These are phyloP conservation scores for Pipistrellus nathusii DNA, from an alignment of 2,797 vertebrate genomes.

Conservation along the genomic window DNA sequence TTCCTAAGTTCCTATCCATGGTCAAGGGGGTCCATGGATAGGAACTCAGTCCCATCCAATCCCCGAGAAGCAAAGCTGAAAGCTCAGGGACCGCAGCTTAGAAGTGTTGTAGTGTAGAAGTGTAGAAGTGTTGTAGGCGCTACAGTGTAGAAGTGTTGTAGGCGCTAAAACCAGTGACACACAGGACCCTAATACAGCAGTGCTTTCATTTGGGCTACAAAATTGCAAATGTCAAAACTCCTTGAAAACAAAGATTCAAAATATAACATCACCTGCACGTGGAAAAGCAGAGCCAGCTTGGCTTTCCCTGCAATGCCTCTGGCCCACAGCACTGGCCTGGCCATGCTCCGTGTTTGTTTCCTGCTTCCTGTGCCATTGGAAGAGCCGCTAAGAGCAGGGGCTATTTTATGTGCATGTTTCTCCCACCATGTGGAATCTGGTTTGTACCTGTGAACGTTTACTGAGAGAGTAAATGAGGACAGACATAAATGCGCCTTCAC, in stretches of 20 bases:
- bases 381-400: neutral
- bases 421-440: neutral
- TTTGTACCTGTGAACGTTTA: neutral
- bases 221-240: neutral
- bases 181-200: neutral
- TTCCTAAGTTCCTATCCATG: too few species aligned
- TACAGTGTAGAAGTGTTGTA: neutral
- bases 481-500: neutral
- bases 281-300: neutral
- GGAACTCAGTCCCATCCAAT: neutral
- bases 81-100: neutral
- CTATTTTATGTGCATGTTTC: neutral
- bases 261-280: neutral
- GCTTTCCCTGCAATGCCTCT: neutral
- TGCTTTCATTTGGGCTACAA: neutral
- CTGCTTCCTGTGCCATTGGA: neutral
- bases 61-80: neutral
- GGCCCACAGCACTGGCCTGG: too few species aligned
- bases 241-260: slow-evolving; percentile 6
- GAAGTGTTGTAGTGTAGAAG: too few species aligned
- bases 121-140: fast-evolving
- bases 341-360: neutral
- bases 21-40: neutral
- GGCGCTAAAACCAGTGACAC: neutral
- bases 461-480: slow-evolving; percentile 2